Base-by-base conservation (phyloP, 2,797 vertebrate species). In the Sebastiscus albofasciatus region DNA sequence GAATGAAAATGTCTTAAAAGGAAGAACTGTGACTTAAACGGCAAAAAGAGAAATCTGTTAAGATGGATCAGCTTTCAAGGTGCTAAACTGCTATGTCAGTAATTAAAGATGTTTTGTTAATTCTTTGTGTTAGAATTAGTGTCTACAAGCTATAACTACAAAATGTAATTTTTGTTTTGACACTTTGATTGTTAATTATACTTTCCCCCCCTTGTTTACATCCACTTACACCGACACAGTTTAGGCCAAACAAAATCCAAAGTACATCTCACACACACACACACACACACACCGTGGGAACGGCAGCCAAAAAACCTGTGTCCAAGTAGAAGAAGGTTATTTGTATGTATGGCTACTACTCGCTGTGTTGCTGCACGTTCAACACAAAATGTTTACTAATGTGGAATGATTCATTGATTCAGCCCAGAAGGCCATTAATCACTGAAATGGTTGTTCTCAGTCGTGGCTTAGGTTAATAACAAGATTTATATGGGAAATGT, bases 341-440 rank as follows among this genome's bases (percentile, higher is more conserved):
- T 78, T 75, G 54, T 89, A 55, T 87, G 80, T 77, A 18, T 16
- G 68, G 55, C 59, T 78, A 20, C 42, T 42, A 29, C 72, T 79
- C 18, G 8, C 62, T 80, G 77, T 77, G 73, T 42, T 59, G 80
- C 75, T 82, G 71, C 72, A 49, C 2, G 31, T 87, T 80, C 74
- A 75, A 74, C 80, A 86, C 75, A 74, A 83, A 85, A 80, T 86
- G 87, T 90, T 89, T 87, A 81, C 85, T 89, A 88, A 90, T 90
- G 81, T 73, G 39, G 52, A 85, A 77, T 83, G 83, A 91, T 88
- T 83, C 58, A 90, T 91, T 74, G 80, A 89, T 86, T 89, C 74
- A 75, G 69, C 68, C 72, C 72, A 72, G 62, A 78, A 70, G 33
- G 69, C 61, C 75, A 82, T 90, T 89, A 82, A 87, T 92, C 84